These are phyloP conservation scores for Eugnorisma glareosa DNA, from an alignment of 2,888 invertebrate species.

Conservation along the genomic window DNA sequence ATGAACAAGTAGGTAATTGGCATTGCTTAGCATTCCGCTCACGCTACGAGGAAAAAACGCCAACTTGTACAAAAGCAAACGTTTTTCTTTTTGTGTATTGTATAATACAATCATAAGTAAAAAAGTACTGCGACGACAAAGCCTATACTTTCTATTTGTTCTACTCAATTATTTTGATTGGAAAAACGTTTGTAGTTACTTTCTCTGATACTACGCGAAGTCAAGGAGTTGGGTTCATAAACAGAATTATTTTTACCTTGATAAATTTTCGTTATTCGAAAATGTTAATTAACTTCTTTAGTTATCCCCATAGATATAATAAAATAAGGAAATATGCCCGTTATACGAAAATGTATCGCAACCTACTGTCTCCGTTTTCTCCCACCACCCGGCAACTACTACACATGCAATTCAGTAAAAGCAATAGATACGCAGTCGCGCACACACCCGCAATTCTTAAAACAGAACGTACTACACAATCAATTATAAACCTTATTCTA, in stretches of 20 bases:
- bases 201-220: constrained; percentile 33
- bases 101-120: constrained; percentile 60
- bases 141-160: constrained; percentile 50
- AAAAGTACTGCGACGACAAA: constrained; percentile 48
- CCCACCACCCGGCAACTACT: too few relatives aligned
- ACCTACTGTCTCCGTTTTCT: too few relatives aligned
- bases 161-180: constrained; percentile 60
- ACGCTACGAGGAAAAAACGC: constrained; percentile 43
- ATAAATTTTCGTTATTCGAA: neutral
- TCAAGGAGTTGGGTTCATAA: constrained; percentile 15
- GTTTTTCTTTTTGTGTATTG: constrained; percentile 44
- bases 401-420: too few relatives aligned
- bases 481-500: too few relatives aligned
- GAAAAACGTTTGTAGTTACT: constrained; percentile 47
- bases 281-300: neutral
- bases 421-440: too few relatives aligned
- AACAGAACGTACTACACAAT: too few relatives aligned
- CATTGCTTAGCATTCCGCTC: constrained; percentile 42
- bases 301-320: too few relatives aligned
- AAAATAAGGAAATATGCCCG: too few relatives aligned
- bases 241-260: constrained; percentile 1
- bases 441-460: too few relatives aligned
- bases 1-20: constrained; percentile 29
- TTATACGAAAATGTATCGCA: too few relatives aligned
- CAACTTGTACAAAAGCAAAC: constrained; percentile 44